Evolutionary conservation across 2,888 invertebrate genomes (phyloP).

Genomic region (Cotesia congregata): DNA sequence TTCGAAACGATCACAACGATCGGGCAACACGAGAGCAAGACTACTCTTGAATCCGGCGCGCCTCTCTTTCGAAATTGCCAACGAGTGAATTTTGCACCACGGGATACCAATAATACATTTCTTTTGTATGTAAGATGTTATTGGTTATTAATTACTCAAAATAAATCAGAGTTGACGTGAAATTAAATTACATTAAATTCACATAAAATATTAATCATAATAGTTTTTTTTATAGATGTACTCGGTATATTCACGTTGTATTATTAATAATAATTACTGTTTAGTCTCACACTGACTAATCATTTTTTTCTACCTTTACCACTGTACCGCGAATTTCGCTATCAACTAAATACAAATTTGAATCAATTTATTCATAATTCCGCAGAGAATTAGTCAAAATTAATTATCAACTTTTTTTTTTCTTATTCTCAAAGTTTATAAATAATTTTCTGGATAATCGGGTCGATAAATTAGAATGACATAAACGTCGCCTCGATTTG

Average conservation of each 20-base stretch:
- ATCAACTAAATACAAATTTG: too few relatives aligned
- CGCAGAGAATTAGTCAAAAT: not conserved
- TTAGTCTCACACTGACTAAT: not conserved
- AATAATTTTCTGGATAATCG: constrained; percentile 13
- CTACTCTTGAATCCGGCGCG: constrained; percentile 28
- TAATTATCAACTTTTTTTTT: not conserved
- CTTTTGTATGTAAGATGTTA: constrained; percentile 20
- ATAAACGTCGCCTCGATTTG: constrained; percentile 37
- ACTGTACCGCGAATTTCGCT: not conserved
- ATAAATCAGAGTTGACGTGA: constrained; percentile 49
- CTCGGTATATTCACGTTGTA: not conserved
- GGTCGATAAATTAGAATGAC: constrained; percentile 36
- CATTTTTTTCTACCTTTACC: not conserved
- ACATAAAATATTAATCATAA: constrained; percentile 19
- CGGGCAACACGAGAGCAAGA: constrained; percentile 21
- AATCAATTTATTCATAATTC: not conserved
- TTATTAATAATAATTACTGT: not conserved
- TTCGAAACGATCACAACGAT: constrained; percentile 48
- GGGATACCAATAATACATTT: constrained; percentile 35
- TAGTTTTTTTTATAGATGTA: not conserved
- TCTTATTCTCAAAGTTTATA: not conserved
- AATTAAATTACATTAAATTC: constrained; percentile 38
- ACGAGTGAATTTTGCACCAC: constrained; percentile 28
- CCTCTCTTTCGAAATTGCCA: constrained; percentile 37
- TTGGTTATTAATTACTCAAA: constrained; percentile 32